phyloP scores from a whole-genome alignment of 1,140 invertebrate species.

The Atta colombica region DNA sequence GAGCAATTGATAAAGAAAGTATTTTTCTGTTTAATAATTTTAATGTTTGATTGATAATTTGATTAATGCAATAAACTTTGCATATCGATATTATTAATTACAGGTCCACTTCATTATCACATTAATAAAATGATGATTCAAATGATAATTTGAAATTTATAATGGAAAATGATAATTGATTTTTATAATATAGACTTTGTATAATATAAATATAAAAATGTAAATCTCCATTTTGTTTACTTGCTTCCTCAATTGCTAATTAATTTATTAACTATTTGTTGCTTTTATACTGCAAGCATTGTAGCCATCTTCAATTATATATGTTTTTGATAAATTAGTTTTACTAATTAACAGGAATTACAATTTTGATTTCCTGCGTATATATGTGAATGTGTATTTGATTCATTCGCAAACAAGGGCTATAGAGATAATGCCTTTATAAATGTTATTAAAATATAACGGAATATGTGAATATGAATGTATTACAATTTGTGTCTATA shows the following conservation, averaged over 20 bases:
- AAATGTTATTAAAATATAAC: slow-evolving; percentile 21
- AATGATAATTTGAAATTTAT: background rate
- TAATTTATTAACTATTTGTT: slow-evolving; percentile 2
- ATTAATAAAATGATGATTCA: slow-evolving; percentile 4
- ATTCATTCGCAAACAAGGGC: background rate
- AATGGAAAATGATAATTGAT: slow-evolving; percentile 2
- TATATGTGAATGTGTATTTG: background rate
- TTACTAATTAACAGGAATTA: slow-evolving; percentile 23
- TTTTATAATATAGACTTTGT: background rate
- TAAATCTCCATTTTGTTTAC: background rate
- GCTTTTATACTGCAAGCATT: slow-evolving; percentile 19
- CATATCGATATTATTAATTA: slow-evolving; percentile 8
- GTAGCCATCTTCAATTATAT: background rate
- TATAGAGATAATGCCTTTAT: background rate
- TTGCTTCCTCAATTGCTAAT: slow-evolving; percentile 11
- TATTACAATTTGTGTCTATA: slow-evolving; percentile 8
- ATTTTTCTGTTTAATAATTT: slow-evolving; percentile 8
- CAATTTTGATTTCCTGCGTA: slow-evolving; percentile 35
- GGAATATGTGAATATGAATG: background rate
- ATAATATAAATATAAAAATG: slow-evolving; percentile 42
- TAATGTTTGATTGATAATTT: slow-evolving; percentile 10
- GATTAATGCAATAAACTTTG: background rate
- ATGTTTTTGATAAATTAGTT: slow-evolving; percentile 15
- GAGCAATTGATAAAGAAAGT: slow-evolving; percentile 18
- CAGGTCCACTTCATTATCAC: background rate